Evolutionary conservation across 2,797 vertebrate genomes (phyloP).

Genomic region (Acipenser ruthenus): DNA sequence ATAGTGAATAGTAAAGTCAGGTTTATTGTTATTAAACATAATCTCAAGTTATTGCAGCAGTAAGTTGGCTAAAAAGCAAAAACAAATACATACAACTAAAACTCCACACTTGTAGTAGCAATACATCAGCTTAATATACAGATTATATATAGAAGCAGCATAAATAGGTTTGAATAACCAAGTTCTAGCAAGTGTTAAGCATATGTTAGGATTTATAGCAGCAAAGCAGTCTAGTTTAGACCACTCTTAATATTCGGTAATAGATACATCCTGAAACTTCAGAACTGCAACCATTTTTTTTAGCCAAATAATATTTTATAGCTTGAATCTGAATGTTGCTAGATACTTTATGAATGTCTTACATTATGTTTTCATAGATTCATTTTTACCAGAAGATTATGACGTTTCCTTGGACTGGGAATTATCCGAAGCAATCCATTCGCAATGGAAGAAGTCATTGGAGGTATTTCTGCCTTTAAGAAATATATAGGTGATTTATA

Average conservation of each 20-base stretch:
- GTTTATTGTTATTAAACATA: background rate
- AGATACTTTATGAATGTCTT: background rate
- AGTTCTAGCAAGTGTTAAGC: too few species aligned
- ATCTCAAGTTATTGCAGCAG: background rate
- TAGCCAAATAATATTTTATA: background rate
- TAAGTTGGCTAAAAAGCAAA: background rate
- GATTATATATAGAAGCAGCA: too few species aligned
- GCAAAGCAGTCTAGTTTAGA: too few species aligned
- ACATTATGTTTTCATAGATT: slow-evolving; percentile 32
- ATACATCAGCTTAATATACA: too few species aligned
- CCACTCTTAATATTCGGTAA: background rate
- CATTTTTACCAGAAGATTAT: slow-evolving; percentile 50
- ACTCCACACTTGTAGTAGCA: background rate
- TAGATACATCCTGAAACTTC: background rate
- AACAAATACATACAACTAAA: background rate
- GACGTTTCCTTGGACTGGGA: slow-evolving; percentile 49
- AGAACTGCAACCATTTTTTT: background rate
- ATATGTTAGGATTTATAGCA: too few species aligned
- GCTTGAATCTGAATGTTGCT: background rate
- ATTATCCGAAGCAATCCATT: slow-evolving; percentile 48
- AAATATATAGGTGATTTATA: background rate
- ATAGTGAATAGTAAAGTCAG: background rate
- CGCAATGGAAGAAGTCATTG: slow-evolving; percentile 52
- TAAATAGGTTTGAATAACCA: too few species aligned
- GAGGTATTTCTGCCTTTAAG: slow-evolving; percentile 40